These are phyloP conservation scores for Neofelis nebulosa DNA, from an alignment of 2,113 vertebrate genomes.

Conservation along the genomic window DNA sequence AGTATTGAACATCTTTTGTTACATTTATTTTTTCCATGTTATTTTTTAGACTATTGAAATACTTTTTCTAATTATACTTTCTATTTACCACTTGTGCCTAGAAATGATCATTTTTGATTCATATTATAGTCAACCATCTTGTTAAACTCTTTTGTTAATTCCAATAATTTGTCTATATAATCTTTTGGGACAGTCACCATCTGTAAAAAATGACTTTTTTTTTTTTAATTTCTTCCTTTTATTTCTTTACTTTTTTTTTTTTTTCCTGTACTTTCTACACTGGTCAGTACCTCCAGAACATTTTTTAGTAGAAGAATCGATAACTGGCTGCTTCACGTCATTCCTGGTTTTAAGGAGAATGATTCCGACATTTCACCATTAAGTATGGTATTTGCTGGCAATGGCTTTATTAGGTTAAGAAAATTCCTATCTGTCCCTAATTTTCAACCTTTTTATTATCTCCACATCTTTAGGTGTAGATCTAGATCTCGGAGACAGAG, in stretches of 20 bases:
- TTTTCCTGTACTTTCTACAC: background rate
- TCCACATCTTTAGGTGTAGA: background rate
- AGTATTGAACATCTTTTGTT: background rate
- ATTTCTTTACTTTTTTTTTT: background rate
- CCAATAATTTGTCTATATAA: background rate
- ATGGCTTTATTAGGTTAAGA: background rate
- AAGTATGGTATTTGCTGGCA: background rate
- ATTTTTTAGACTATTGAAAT: constrained; percentile 17
- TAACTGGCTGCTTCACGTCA: background rate
- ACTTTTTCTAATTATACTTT: constrained; percentile 26
- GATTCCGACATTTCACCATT: background rate
- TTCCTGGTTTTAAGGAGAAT: constrained; percentile 32
- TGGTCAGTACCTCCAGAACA: background rate
- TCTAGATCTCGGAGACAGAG: background rate
- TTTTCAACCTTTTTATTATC: background rate
- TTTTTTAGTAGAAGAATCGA: background rate
- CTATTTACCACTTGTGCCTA: background rate
- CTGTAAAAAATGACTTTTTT: background rate
- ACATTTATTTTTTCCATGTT: background rate
- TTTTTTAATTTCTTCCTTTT: background rate
- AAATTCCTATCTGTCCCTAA: background rate
- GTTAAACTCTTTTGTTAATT: background rate
- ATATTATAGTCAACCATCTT: background rate
- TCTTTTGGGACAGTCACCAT: background rate
- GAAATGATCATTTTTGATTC: background rate